Conservation (phyloP, 2,797 vertebrate genomes). For the Propithecus perrieri region DNA sequence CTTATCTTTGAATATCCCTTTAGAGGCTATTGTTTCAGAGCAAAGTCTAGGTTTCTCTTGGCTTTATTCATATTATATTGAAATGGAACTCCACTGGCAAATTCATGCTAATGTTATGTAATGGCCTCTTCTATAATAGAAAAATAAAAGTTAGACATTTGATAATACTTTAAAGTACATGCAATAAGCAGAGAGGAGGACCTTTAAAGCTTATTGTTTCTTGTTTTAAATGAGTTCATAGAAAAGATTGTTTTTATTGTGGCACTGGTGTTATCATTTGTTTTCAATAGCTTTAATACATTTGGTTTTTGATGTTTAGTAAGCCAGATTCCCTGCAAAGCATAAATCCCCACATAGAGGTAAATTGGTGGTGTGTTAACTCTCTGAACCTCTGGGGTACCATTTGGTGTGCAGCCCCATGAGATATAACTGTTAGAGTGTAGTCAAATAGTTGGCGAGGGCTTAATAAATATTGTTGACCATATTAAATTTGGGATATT, state of each 20-base stretch:
- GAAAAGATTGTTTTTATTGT: not conserved
- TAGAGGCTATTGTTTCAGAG: not conserved
- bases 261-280: not conserved
- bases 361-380: not conserved
- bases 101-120: slow-evolving; percentile 54
- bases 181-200: not conserved
- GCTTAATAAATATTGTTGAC: not conserved
- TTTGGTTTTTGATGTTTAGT: slow-evolving; percentile 19
- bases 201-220: not conserved
- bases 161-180: slow-evolving; percentile 54
- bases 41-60: slow-evolving; percentile 58
- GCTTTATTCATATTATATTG: not conserved
- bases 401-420: not conserved
- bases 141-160: slow-evolving; percentile 47
- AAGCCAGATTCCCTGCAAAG: slow-evolving; percentile 16
- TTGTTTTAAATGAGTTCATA: slow-evolving; percentile 25
- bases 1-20: slow-evolving; percentile 14
- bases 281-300: not conserved
- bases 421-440: not conserved
- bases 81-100: slow-evolving; percentile 54
- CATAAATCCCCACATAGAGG: not conserved
- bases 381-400: not conserved
- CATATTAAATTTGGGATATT: not conserved
- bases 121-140: slow-evolving; percentile 10
- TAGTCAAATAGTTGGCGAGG: not conserved